Percentiles rank a stretch among this genome's conserved stretches.
Evolutionary conservation across 1,140 invertebrate genomes (phyloP).

Genomic region (Campoletis sonorensis): DNA sequence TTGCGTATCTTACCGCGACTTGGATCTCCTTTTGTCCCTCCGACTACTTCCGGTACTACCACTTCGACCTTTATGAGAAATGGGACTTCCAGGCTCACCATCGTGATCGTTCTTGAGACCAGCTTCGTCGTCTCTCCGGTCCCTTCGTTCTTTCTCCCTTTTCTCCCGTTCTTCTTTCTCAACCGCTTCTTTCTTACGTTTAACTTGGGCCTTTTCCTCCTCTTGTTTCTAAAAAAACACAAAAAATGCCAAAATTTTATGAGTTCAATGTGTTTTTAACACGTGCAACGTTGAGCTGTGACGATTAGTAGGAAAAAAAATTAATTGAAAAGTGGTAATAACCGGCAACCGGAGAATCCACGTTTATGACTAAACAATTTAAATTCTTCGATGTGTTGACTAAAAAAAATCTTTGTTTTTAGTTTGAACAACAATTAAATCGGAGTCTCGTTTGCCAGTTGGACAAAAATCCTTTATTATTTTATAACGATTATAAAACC

Average conservation of each 20-base stretch:
- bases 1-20: constrained; percentile 72
- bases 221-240: constrained; percentile 82
- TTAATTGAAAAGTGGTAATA: constrained; percentile 56
- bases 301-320: constrained; percentile 20
- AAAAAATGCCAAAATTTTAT: constrained; percentile 54
- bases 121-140: constrained; percentile 66
- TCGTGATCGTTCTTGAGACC: constrained; percentile 74
- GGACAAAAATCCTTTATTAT: constrained; percentile 62
- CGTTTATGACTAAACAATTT: neutral
- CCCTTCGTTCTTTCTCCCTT: constrained; percentile 70
- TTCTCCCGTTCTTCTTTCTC: constrained; percentile 76
- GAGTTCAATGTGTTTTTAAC: neutral
- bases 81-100: constrained; percentile 72
- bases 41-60: constrained; percentile 69
- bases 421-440: no score
- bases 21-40: constrained; percentile 74
- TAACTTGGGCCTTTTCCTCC: constrained; percentile 79
- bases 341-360: constrained; percentile 64
- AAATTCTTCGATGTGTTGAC: neutral
- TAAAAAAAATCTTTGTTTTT: neutral
- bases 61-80: constrained; percentile 68
- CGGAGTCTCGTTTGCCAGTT: constrained; percentile 59
- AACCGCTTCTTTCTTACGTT: constrained; percentile 77
- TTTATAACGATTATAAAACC: constrained; percentile 57
- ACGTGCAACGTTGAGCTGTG: neutral